These are phyloP conservation scores for Xiphorhynchus elegans DNA, from an alignment of 2,113 vertebrate species.

Conservation along the genomic window DNA sequence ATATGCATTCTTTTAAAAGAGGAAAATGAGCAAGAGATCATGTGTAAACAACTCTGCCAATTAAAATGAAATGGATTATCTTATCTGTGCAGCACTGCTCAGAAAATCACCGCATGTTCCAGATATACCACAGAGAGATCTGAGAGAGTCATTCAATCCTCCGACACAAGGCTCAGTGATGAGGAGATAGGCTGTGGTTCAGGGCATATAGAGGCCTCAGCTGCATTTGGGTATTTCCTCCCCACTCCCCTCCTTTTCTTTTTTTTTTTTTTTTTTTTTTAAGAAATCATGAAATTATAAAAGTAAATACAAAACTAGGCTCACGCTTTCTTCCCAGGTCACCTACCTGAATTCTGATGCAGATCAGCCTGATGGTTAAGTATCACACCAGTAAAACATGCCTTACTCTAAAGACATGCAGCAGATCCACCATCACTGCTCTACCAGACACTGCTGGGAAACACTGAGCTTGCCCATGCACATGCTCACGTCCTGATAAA, in stretches of 20 bases:
- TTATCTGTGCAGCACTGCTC: conserved; percentile 26
- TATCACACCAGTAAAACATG: background rate
- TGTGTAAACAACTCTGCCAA: conserved; percentile 60
- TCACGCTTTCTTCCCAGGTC: background rate
- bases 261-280: background rate
- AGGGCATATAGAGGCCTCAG: background rate
- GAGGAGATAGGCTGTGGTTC: background rate
- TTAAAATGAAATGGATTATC: conserved; percentile 60
- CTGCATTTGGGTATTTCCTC: background rate
- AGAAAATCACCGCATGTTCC: background rate
- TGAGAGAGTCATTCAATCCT: background rate
- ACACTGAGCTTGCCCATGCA: background rate
- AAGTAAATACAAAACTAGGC: background rate
- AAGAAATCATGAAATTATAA: background rate
- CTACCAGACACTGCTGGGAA: background rate
- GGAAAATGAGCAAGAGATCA: conserved; percentile 49
- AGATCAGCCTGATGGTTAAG: background rate
- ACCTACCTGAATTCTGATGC: background rate
- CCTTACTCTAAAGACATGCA: background rate
- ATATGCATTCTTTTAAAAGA: conserved; percentile 30
- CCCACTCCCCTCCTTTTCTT: background rate
- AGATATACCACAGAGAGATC: background rate
- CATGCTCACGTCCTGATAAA: accelerated
- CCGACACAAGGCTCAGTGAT: background rate
- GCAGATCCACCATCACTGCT: background rate